These are phyloP conservation scores for Sebastolobus altivelis DNA, from an alignment of 2,797 vertebrate species.

Conservation along the genomic window DNA sequence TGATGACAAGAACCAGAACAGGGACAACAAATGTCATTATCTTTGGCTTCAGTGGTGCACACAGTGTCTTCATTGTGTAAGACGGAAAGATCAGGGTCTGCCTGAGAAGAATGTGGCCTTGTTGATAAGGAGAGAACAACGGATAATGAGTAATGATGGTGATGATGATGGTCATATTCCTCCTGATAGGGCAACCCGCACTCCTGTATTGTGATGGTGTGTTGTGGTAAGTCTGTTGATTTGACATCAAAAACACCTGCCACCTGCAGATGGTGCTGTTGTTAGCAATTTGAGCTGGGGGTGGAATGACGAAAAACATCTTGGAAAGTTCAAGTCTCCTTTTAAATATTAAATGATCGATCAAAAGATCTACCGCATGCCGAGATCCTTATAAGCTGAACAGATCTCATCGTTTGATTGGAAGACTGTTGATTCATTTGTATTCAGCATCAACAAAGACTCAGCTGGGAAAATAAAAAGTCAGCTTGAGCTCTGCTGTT, in stretches of 20 bases:
- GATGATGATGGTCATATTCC: background rate
- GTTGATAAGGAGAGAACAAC: conserved; percentile 67
- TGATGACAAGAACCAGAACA: conserved; percentile 54
- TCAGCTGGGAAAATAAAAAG: background rate
- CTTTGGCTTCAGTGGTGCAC: conserved; percentile 38
- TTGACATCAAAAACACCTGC: background rate
- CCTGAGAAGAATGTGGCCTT: conserved; percentile 73
- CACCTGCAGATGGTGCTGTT: conserved; percentile 77
- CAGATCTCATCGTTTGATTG: background rate
- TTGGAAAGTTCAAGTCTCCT: background rate
- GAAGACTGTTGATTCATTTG: background rate
- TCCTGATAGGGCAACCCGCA: background rate
- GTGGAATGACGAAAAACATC: background rate
- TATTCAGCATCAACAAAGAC: background rate
- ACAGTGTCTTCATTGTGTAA: conserved; percentile 55
- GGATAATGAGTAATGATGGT: conserved; percentile 44
- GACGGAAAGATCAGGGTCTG: conserved; percentile 44
- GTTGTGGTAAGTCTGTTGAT: background rate
- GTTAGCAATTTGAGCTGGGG: conserved; percentile 31
- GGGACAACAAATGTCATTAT: conserved; percentile 49
- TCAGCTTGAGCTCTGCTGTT: background rate
- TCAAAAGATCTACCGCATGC: background rate
- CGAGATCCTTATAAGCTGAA: background rate
- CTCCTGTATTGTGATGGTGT: background rate
- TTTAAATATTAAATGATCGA: background rate